These are phyloP conservation scores for Exocentrus adspersus DNA, from an alignment of 2,888 invertebrate species.

Conservation along the genomic window DNA sequence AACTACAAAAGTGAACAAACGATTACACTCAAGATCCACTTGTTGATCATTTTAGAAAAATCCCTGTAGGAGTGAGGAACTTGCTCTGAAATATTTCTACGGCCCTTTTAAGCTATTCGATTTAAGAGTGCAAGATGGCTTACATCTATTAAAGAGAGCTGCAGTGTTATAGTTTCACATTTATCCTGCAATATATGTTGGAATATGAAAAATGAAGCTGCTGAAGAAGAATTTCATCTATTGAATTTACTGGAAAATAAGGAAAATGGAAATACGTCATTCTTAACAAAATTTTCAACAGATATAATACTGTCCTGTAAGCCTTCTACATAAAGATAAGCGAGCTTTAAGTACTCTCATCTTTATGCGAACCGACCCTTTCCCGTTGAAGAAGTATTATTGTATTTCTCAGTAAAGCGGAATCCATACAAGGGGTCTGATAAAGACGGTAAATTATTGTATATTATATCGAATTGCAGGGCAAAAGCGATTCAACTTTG, in stretches of 20 bases:
- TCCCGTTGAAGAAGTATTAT: constrained; percentile 5
- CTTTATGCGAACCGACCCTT: background rate
- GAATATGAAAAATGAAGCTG: no score
- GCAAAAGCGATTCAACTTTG: background rate
- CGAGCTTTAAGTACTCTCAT: constrained; percentile 6
- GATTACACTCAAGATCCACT: background rate
- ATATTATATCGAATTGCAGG: background rate
- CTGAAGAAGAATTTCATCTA: no score
- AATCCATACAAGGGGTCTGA: background rate
- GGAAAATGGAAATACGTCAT: no score
- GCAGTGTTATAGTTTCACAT: no score
- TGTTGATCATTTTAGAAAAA: background rate
- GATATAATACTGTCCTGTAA: no score
- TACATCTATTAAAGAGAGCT: no score
- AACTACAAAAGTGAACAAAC: background rate
- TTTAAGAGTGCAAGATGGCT: background rate
- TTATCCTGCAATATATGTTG: no score
- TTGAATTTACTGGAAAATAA: no score
- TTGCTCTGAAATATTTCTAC: background rate
- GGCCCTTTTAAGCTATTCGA: background rate
- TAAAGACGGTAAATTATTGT: constrained; percentile 4
- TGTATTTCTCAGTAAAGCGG: background rate
- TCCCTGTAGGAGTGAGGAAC: background rate
- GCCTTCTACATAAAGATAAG: constrained; percentile 9
- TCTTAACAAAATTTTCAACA: no score